Conservation (phyloP, 2,888 invertebrate species). For the Hipparchia sbordonii region DNA sequence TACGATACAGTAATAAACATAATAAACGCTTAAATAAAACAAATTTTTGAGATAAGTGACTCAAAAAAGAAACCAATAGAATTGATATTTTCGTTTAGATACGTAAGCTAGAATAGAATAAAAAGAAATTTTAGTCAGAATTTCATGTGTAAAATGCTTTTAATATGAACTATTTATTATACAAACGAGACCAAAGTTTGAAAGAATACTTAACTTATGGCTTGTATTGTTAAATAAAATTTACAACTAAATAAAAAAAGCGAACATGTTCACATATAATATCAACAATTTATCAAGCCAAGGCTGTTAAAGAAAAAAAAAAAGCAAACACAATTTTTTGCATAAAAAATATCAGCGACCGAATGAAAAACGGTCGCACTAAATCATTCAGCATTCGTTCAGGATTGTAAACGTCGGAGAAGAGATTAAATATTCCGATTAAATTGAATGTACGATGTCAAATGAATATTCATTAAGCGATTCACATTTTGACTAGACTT, state of each 20-base stretch:
- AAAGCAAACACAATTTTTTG: neutral
- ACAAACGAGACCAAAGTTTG: neutral
- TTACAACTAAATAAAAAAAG: neutral
- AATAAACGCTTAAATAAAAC: no score
- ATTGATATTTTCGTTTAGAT: neutral
- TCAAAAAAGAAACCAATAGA: neutral
- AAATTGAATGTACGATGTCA: conserved; percentile 52
- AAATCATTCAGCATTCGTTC: conserved; percentile 36
- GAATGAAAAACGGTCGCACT: conserved; percentile 33
- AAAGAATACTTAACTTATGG: neutral
- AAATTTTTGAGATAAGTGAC: no score
- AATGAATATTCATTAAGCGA: conserved; percentile 51
- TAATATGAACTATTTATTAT: no score
- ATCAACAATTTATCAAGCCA: neutral
- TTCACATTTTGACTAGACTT: conserved; percentile 11
- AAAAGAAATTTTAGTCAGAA: neutral
- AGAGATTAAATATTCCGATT: conserved; percentile 54
- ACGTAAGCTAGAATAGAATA: neutral
- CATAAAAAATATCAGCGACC: conserved; percentile 19
- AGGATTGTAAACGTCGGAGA: conserved; percentile 28
- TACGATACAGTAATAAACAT: no score
- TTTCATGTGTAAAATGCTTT: no score
- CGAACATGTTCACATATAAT: neutral
- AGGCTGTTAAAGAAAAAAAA: conserved; percentile 7
- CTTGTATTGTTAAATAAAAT: conserved; percentile 1